Percentiles rank a stretch among this genome's conserved stretches.
These are phyloP conservation scores for Characodon lateralis DNA, from an alignment of 2,797 vertebrate species.

Conservation along the genomic window DNA sequence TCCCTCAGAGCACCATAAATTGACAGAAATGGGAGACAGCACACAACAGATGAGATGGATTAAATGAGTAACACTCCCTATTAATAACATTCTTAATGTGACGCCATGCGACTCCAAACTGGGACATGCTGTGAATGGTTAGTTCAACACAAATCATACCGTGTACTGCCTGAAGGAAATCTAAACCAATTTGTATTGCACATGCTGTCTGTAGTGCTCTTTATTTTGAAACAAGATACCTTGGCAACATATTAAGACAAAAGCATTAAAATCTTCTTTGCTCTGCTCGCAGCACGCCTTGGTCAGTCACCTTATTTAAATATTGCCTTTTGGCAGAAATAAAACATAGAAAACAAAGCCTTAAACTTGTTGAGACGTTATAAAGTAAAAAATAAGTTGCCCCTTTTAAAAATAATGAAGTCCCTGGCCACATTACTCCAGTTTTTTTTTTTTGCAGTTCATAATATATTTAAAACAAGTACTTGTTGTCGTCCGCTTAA, in stretches of 20 bases:
- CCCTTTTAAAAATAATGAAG: neutral
- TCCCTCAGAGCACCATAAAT: constrained; percentile 78
- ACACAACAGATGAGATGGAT: constrained; percentile 71
- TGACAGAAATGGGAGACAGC: constrained; percentile 74
- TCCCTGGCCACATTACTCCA: neutral
- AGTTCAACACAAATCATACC: constrained; percentile 35
- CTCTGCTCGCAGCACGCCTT: neutral
- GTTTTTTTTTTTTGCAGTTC: no score
- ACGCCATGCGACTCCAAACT: constrained; percentile 40
- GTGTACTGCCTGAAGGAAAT: constrained; percentile 3
- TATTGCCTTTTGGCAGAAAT: constrained; percentile 2
- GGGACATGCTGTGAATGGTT: constrained; percentile 46
- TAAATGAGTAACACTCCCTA: constrained; percentile 65
- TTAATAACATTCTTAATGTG: constrained; percentile 65
- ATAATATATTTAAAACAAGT: no score
- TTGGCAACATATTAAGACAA: constrained; percentile 6
- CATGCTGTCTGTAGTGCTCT: constrained; percentile 1
- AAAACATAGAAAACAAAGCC: constrained; percentile 2
- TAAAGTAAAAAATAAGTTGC: neutral
- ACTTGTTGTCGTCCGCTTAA: no score
- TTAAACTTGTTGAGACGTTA: neutral
- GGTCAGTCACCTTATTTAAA: constrained; percentile 6
- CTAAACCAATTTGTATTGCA: neutral
- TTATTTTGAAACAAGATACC: constrained; percentile 20
- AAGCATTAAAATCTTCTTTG: constrained; percentile 10